Evolutionary conservation across 2,888 invertebrate species (phyloP).

Genomic region (Diarsia dahlii): DNA sequence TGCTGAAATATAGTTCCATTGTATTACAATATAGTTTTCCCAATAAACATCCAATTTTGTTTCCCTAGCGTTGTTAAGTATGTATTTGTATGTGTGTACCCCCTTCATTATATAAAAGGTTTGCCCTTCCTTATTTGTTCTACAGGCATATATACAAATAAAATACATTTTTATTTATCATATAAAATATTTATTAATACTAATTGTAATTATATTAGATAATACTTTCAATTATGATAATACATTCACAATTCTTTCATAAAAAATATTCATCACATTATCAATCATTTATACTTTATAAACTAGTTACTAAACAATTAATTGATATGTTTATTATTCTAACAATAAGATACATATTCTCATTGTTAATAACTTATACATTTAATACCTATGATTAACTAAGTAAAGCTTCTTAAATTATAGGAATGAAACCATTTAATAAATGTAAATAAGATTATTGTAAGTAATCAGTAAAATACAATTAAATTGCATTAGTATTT

Average conservation of each 20-base stretch:
- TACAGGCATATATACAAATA: slow-evolving; percentile 28
- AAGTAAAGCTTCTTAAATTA: slow-evolving; percentile 59
- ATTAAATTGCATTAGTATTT: slow-evolving; percentile 47
- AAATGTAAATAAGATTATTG: slow-evolving; percentile 39
- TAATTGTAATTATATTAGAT: slow-evolving; percentile 21
- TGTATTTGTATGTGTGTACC: neutral
- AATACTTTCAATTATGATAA: slow-evolving; percentile 38
- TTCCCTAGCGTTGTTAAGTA: neutral
- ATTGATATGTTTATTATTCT: slow-evolving; percentile 62
- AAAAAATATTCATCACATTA: slow-evolving; percentile 27
- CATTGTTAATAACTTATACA: slow-evolving; percentile 44
- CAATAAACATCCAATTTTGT: neutral
- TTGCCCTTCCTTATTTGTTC: neutral
- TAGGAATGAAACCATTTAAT: slow-evolving; percentile 67
- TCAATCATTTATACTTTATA: slow-evolving; percentile 10
- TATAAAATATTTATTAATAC: slow-evolving; percentile 61
- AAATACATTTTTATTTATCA: slow-evolving; percentile 41
- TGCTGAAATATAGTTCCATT: neutral
- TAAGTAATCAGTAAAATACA: slow-evolving; percentile 31
- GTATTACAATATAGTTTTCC: neutral
- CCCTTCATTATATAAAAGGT: neutral
- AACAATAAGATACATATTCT: slow-evolving; percentile 43
- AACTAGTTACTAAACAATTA: slow-evolving; percentile 28
- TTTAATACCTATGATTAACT: slow-evolving; percentile 37
- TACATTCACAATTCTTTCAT: slow-evolving; percentile 35